Evolutionary conservation across 2,888 invertebrate species (phyloP), one percentile per base, ranked within the genome.

Genomic region (Sphaerophoria rueppellii): DNA sequence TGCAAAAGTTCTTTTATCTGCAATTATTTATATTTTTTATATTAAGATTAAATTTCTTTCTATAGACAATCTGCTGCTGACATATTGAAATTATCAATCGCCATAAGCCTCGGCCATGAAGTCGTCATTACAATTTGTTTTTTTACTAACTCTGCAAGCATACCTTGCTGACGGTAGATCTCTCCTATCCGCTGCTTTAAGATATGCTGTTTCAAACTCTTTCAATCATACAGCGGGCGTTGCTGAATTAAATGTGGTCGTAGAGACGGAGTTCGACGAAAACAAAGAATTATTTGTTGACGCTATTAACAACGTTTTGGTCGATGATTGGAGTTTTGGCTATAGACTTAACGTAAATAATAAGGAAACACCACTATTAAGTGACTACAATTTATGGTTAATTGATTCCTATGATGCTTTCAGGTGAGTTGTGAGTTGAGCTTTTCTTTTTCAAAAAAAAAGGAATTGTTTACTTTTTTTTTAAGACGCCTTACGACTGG

Each of bases 271-370:
- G 6, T 48, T 32, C 0, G 65, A 40, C 1, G 40, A 65, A 6
- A 65, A 12, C 2, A 40, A 50, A 40, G 2, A n/a, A 7, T 4
- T 11, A 4, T 74, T 58, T 37, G n/a, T 57, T 0, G 74, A 74
- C 37, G 12, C 48, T 14, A 35, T 67, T 14, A 37, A 32, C 5
- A 32, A 35, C 2, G 58, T 74, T 1, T 57, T 74, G 16, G 12
- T 0, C 4, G 14, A 48, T 2, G 37, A 58, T 0, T 65, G 57
- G 65, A 58, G 4, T 0, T 40, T 74, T 14, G n/a, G 12, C 0
- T 6, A 65, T 24, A 55, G 58, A 37, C 14, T 74, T 16, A 14
- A 74, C 50, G 37, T 67, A n/a, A 65, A 74, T 14, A 65, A 57
- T 37, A 5, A 58, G 34, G 14, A 11, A 5, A 6, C 24, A 4